Conservation (phyloP, 2,888 invertebrate species). For the Nomada goodeniana region DNA sequence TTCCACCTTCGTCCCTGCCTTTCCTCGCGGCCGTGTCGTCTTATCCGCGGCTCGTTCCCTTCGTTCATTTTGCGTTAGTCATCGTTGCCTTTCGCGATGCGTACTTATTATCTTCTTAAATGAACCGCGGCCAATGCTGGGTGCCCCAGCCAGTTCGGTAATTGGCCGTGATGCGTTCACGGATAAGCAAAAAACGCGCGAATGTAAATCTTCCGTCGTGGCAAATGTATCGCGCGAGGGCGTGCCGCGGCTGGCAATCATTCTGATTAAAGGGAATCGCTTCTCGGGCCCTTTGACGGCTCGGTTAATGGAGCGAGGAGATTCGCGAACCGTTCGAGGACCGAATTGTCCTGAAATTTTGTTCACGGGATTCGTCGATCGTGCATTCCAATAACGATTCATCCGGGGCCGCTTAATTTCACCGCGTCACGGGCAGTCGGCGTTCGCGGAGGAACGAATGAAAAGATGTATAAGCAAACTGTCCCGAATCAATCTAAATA, state of each 20-base stretch:
- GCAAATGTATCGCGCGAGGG: constrained; percentile 40
- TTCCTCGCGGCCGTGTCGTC: constrained; percentile 41
- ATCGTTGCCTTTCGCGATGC: constrained; percentile 61
- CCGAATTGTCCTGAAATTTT: too few relatives aligned
- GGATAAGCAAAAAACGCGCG: constrained; percentile 52
- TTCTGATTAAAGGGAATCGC: constrained; percentile 34
- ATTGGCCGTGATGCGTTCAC: constrained; percentile 56
- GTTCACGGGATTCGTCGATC: too few relatives aligned
- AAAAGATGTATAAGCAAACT: not conserved
- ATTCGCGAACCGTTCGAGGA: not conserved
- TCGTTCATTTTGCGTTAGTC: constrained; percentile 62
- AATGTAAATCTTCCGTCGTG: constrained; percentile 45
- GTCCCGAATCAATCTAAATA: not conserved
- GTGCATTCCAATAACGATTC: too few relatives aligned
- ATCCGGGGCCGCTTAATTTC: not conserved
- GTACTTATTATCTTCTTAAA: constrained; percentile 67
- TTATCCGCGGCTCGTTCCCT: constrained; percentile 51
- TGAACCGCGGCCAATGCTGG: constrained; percentile 43
- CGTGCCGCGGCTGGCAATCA: constrained; percentile 29
- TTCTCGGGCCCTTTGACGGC: not conserved
- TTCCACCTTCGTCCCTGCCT: constrained; percentile 59
- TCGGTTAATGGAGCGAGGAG: not conserved
- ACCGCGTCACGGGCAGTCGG: not conserved
- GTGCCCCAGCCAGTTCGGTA: constrained; percentile 49
- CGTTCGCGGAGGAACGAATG: not conserved